Conservation (phyloP, 1,140 invertebrate species). For the Leptopilina clavipes region DNA sequence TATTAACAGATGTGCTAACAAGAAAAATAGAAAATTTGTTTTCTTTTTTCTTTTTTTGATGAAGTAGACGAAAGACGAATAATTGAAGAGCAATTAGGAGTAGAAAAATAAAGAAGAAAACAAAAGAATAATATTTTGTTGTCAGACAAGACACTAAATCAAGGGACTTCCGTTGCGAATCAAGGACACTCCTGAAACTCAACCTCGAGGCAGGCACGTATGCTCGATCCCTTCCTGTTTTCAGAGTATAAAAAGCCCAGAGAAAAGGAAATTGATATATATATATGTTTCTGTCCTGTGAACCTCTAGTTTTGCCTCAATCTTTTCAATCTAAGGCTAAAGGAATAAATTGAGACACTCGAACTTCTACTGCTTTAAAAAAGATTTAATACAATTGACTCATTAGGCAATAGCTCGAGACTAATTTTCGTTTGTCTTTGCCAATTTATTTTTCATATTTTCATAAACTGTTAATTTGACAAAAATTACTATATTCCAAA, state of each 20-base stretch:
- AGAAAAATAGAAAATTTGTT: no score
- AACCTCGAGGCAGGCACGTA: slow-evolving; percentile 50
- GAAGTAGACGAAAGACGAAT: slow-evolving; percentile 51
- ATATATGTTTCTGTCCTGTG: slow-evolving; percentile 48
- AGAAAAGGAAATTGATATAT: slow-evolving; percentile 50
- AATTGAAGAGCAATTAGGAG: slow-evolving; percentile 59
- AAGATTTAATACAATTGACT: no score
- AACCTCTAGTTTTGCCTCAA: slow-evolving; percentile 25
- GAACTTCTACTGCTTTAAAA: no score
- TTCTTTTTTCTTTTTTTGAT: background rate
- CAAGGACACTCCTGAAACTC: slow-evolving; percentile 53
- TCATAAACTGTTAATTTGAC: no score
- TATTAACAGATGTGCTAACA: no score
- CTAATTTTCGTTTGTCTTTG: no score
- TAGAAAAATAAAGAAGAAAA: slow-evolving; percentile 48
- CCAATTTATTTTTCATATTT: no score
- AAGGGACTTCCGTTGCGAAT: slow-evolving; percentile 56
- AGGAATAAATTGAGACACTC: slow-evolving; percentile 47
- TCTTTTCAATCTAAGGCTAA: slow-evolving; percentile 40
- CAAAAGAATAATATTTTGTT: slow-evolving; percentile 53
- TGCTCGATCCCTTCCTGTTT: slow-evolving; percentile 48
- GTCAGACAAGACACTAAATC: slow-evolving; percentile 49
- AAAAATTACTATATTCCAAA: no score
- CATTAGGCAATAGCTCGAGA: no score
- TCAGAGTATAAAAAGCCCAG: slow-evolving; percentile 8